Percentiles rank a stretch among this genome's conserved stretches.
phyloP scores from a whole-genome alignment of 2,113 vertebrate genomes.

The Entomyzon cyanotis region DNA sequence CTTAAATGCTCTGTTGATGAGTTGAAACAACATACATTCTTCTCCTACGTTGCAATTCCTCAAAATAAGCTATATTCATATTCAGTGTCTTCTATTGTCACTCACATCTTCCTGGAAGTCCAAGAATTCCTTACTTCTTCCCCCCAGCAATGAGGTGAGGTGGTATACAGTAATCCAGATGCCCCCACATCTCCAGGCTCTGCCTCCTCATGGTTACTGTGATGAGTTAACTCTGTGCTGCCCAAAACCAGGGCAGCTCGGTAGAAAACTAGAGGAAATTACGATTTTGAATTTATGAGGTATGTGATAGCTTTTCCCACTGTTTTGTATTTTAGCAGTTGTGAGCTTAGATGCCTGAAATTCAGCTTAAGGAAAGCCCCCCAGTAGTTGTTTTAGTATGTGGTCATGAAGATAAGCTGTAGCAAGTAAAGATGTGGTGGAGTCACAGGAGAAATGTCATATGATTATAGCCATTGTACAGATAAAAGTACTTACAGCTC shows the following conservation, averaged over 20 bases:
- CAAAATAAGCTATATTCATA: not conserved
- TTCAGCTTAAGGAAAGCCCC: not conserved
- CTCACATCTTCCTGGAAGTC: not conserved
- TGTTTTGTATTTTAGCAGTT: not conserved
- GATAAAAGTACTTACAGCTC: not conserved
- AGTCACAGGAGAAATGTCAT: not conserved
- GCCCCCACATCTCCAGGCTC: not conserved
- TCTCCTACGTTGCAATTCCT: not conserved
- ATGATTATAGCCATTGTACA: not conserved
- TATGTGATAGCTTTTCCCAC: not conserved
- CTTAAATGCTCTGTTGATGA: not conserved
- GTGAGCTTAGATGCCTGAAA: not conserved
- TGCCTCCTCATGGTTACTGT: not conserved
- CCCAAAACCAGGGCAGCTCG: not conserved
- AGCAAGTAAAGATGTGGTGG: not conserved
- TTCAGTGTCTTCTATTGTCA: not conserved
- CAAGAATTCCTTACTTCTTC: not conserved
- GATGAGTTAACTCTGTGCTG: not conserved
- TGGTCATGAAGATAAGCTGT: not conserved
- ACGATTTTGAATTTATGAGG: not conserved
- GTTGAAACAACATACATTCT: not conserved
- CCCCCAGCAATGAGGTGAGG: accelerated
- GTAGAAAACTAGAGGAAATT: not conserved
- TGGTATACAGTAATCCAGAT: not conserved
- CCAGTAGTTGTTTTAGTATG: not conserved